phyloP scores from a whole-genome alignment of 2,113 vertebrate species.

The Edolisoma coerulescens region DNA sequence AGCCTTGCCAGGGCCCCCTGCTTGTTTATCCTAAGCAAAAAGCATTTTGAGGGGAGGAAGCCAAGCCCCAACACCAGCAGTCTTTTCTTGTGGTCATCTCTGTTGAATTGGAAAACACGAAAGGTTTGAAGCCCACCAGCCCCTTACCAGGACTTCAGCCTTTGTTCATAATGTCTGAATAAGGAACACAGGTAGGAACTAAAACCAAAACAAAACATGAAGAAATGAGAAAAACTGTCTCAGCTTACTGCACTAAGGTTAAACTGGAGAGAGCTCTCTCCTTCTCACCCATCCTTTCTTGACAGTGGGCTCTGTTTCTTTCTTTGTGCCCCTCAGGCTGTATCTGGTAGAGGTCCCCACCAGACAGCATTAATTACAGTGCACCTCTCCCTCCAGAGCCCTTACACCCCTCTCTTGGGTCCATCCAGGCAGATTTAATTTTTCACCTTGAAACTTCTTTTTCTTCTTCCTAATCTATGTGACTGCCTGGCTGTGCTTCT shows the following conservation, averaged over 20 bases:
- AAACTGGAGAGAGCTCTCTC: not conserved
- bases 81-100: not conserved
- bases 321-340: not conserved
- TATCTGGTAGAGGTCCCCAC: not conserved
- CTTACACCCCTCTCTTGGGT: not conserved
- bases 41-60: not conserved
- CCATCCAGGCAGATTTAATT: not conserved
- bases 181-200: not conserved
- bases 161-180: not conserved
- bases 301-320: not conserved
- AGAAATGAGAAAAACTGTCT: not conserved
- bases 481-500: not conserved
- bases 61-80: not conserved
- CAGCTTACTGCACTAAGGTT: not conserved
- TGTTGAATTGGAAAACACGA: not conserved
- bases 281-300: not conserved
- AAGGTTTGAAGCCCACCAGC: rapidly evolving
- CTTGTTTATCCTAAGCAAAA: not conserved
- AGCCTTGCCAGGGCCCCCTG: not conserved
- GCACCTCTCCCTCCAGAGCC: not conserved
- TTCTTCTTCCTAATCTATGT: not conserved
- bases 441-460: not conserved
- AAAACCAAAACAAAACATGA: not conserved
- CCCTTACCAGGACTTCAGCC: not conserved
- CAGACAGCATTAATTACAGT: not conserved